A percentile compares a stretch with the other conserved stretches of the same genome.
phyloP scores from a whole-genome alignment of 2,113 vertebrate genomes.

The Brienomyrus brachyistius region DNA sequence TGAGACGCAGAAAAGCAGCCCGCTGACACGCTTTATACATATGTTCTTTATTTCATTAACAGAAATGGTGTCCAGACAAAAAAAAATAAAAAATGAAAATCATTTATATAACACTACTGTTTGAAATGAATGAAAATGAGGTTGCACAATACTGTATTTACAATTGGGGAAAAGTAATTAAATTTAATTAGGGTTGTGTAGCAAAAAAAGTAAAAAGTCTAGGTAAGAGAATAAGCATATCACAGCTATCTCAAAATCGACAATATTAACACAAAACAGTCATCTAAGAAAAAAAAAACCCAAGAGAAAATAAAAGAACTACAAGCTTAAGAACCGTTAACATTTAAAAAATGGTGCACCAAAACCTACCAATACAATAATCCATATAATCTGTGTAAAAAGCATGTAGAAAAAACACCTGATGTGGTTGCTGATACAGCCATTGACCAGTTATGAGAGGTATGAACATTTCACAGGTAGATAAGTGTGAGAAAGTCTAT shows the following conservation, averaged over 20 bases:
- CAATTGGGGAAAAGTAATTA: conserved; percentile 83
- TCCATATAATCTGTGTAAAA: conserved; percentile 99
- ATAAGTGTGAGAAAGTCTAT: conserved; percentile 97
- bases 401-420: conserved; percentile 99
- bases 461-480: conserved; percentile 99
- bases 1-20: background rate
- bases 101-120: conserved; percentile 93
- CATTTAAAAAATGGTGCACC: conserved; percentile 90
- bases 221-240: conserved; percentile 95
- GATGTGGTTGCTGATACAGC: conserved; percentile 99
- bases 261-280: conserved; percentile 99
- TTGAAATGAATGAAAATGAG: conserved; percentile 91
- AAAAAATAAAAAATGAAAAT: conserved; percentile 59
- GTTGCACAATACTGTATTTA: conserved; percentile 98
- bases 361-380: conserved; percentile 95
- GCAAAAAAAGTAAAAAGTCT: conserved; percentile 95
- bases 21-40: conserved; percentile 62
- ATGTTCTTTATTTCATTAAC: conserved; percentile 99
- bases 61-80: conserved; percentile 99
- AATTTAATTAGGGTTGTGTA: conserved; percentile 90
- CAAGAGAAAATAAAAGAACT: conserved; percentile 66
- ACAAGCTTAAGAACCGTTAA: conserved; percentile 91
- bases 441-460: conserved; percentile 99
- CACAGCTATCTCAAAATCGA: conserved; percentile 91
- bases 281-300: conserved; percentile 79